Evolutionary conservation across 2,888 invertebrate species (phyloP).

Genomic region (Caradrina kadenii): DNA sequence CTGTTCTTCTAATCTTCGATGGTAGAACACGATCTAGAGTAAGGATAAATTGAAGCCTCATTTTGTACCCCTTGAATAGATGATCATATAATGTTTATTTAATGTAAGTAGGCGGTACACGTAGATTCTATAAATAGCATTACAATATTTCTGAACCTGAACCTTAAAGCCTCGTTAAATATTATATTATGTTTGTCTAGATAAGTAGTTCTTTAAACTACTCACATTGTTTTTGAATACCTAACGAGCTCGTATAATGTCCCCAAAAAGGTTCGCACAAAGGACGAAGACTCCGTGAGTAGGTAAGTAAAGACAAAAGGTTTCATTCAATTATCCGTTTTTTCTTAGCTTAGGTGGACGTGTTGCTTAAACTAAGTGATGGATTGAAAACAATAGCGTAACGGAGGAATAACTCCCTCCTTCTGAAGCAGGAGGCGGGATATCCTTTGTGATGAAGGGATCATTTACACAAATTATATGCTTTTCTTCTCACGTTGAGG

Average conservation of each 20-base stretch:
- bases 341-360: background rate
- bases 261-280: slow-evolving; percentile 23
- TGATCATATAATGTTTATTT: no score
- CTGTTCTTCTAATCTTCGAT: no score
- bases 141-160: background rate
- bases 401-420: background rate
- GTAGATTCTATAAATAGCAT: background rate
- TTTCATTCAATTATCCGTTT: slow-evolving; percentile 18
- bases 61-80: no score
- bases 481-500: no score
- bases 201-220: slow-evolving; percentile 2
- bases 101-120: no score
- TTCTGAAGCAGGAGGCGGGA: background rate
- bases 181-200: background rate
- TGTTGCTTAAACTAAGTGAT: background rate
- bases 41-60: no score
- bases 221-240: background rate
- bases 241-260: slow-evolving; percentile 11
- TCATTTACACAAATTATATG: background rate
- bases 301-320: background rate
- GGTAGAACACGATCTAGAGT: no score
- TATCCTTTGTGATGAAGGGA: background rate
- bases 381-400: background rate
- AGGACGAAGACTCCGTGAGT: background rate
- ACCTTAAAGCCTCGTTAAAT: slow-evolving; percentile 4